Evolutionary conservation across 2,888 invertebrate species (phyloP).

Genomic region (Luperina testacea): DNA sequence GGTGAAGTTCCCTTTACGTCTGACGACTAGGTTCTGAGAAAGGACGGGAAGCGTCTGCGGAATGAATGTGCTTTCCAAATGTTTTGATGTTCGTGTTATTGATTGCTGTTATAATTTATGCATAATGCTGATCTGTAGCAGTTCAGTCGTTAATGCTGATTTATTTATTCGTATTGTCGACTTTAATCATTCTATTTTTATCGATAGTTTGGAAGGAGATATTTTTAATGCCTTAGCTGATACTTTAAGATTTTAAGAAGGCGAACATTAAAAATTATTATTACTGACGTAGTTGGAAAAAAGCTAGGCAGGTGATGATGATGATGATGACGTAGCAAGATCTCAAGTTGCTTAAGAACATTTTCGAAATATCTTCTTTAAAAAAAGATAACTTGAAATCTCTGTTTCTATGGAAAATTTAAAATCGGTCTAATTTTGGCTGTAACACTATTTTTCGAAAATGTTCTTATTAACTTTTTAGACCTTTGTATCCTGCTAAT

Average conservation of each 20-base stretch:
- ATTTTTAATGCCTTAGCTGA: neutral
- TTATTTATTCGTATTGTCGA: conserved; percentile 11
- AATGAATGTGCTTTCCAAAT: conserved; percentile 48
- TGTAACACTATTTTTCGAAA: no score
- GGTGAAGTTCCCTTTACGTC: conserved; percentile 52
- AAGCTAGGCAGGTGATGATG: neutral
- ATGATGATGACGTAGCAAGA: neutral
- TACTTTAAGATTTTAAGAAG: neutral
- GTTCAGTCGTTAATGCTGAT: conserved; percentile 39
- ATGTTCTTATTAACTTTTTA: no score
- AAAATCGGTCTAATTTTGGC: no score
- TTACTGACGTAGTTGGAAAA: neutral
- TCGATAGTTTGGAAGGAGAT: neutral
- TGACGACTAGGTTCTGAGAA: conserved; percentile 54
- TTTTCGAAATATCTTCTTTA: no score
- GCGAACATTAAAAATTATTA: neutral
- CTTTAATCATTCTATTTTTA: conserved; percentile 5
- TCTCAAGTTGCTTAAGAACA: no score
- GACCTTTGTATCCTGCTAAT: no score
- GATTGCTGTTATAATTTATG: conserved; percentile 57
- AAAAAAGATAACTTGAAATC: no score
- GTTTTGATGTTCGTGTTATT: conserved; percentile 62
- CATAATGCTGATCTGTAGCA: conserved; percentile 37
- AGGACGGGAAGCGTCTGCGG: conserved; percentile 37
- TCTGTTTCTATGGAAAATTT: no score